Evolutionary conservation across 2,797 vertebrate genomes (phyloP).

Genomic region (Pseudochirops corinnae): DNA sequence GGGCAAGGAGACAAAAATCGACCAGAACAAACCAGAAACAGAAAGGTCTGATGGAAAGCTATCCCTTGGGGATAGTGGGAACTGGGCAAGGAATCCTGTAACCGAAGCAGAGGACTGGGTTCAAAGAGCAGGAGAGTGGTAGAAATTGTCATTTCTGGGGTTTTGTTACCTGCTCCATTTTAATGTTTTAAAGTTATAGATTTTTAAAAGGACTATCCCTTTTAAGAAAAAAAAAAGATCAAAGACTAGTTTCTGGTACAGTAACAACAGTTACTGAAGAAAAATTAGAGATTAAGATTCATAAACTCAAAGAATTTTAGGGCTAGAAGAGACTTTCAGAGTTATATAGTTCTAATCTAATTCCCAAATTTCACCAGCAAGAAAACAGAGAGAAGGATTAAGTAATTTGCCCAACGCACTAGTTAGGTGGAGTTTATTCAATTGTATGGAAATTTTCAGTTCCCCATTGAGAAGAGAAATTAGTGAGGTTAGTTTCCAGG

Average conservation of each 20-base stretch:
- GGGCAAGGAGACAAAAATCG: not conserved
- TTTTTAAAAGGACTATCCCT: not conserved
- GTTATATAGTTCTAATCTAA: not conserved
- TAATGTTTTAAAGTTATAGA: not conserved
- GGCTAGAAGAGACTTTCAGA: not conserved
- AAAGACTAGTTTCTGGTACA: not conserved
- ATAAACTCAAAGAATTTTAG: not conserved
- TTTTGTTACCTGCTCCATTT: not conserved
- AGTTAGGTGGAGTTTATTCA: not conserved
- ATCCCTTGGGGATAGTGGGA: not conserved
- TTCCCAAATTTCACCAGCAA: not conserved
- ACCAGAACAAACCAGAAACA: not conserved
- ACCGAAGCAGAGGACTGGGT: not conserved
- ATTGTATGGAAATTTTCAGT: not conserved
- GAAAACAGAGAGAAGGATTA: not conserved
- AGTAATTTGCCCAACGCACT: not conserved
- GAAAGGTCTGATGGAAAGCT: not conserved
- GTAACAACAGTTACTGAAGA: not conserved
- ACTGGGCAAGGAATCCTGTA: not conserved
- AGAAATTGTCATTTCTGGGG: not conserved
- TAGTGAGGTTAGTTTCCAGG: conserved; percentile 1
- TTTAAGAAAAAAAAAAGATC: not conserved
- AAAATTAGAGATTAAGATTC: not conserved
- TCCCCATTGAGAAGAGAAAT: not conserved
- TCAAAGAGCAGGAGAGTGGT: not conserved